phyloP scores from a whole-genome alignment of 2,888 invertebrate species.

The Lasioglossum figueresi region DNA sequence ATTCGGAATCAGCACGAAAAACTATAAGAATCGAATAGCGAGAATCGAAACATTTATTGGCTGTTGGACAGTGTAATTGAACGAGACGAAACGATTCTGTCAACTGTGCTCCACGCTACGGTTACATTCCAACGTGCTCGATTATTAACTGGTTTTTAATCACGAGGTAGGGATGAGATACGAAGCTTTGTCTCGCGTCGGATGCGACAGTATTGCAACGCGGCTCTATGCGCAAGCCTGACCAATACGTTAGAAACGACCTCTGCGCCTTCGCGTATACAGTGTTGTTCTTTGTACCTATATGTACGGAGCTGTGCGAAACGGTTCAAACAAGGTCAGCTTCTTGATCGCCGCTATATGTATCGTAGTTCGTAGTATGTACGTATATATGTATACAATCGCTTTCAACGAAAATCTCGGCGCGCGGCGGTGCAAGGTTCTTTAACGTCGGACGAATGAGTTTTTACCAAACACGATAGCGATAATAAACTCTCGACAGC shows the following conservation, averaged over 20 bases:
- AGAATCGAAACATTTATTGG: too few relatives aligned
- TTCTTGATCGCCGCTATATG: background rate
- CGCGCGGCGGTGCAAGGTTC: background rate
- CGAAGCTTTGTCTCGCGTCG: slow-evolving; percentile 33
- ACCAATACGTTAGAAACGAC: background rate
- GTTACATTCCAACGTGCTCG: slow-evolving; percentile 3
- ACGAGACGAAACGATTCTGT: background rate
- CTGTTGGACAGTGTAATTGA: too few relatives aligned
- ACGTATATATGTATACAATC: background rate
- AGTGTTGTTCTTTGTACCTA: background rate
- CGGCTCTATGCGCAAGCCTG: slow-evolving; percentile 10
- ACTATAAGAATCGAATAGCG: too few relatives aligned
- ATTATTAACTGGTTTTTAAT: slow-evolving; percentile 30
- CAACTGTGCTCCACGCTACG: background rate
- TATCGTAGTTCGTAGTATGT: too few relatives aligned
- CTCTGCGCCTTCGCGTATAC: background rate
- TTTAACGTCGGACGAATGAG: background rate
- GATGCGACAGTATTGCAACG: slow-evolving; percentile 32
- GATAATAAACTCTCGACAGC: background rate
- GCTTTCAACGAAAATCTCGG: background rate
- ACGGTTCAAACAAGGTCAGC: background rate
- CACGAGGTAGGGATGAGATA: slow-evolving; percentile 36
- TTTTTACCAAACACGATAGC: background rate
- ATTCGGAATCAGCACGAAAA: too few relatives aligned
- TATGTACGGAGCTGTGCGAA: background rate